phyloP scores from a whole-genome alignment of 2,888 invertebrate genomes.

The Thysanoteuthis rhombus region DNA sequence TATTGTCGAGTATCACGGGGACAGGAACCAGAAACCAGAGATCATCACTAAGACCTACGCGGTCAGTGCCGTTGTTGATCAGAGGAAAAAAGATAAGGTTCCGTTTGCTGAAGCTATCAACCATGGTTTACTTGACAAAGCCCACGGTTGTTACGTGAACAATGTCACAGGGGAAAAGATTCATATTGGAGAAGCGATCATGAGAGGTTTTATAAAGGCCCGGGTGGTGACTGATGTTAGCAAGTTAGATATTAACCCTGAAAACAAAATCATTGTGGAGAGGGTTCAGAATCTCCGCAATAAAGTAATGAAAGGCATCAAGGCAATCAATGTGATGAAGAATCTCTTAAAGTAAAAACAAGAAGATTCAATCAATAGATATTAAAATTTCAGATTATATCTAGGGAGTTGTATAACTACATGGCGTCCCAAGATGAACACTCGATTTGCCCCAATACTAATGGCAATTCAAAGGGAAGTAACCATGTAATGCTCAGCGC shows the following conservation, averaged over 20 bases:
- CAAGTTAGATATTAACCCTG: constrained; percentile 62
- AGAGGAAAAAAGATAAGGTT: constrained; percentile 50
- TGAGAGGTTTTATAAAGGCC: constrained; percentile 65
- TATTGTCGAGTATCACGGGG: constrained; percentile 52
- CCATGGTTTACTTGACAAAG: constrained; percentile 54
- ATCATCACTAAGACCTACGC: constrained; percentile 62
- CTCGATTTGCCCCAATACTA: too few species aligned
- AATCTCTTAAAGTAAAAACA: neutral
- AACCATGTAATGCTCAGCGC: too few species aligned
- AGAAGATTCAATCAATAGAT: too few species aligned
- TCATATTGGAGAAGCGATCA: constrained; percentile 64
- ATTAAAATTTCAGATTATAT: too few species aligned
- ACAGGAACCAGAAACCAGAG: constrained; percentile 41
- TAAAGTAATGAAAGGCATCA: constrained; percentile 57
- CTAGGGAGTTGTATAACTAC: too few species aligned
- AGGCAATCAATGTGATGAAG: constrained; percentile 56
- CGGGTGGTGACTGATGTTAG: constrained; percentile 56
- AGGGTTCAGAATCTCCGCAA: constrained; percentile 54
- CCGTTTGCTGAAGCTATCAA: constrained; percentile 53
- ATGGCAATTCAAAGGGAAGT: too few species aligned
- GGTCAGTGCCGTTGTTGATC: constrained; percentile 63
- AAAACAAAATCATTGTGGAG: constrained; percentile 62
- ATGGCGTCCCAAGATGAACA: too few species aligned
- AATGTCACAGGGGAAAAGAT: constrained; percentile 56
- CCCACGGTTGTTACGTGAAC: constrained; percentile 62